Conservation (phyloP, 2,113 vertebrate genomes). For the Pampusana beccarii region DNA sequence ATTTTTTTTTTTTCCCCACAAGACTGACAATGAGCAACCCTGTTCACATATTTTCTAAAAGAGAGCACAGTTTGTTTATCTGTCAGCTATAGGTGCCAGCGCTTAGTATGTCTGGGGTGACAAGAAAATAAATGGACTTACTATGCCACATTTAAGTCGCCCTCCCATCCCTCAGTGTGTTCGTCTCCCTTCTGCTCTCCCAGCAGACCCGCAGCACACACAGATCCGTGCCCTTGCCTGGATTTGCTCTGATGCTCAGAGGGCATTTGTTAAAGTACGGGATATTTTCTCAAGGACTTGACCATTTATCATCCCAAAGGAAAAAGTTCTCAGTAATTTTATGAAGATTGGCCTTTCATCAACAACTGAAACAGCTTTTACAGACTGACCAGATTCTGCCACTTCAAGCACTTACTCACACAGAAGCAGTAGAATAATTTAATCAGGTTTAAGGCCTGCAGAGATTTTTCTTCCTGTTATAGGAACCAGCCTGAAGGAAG, state of each 20-base stretch:
- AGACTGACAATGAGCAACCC: slow-evolving; percentile 47
- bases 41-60: slow-evolving; percentile 42
- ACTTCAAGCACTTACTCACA: slow-evolving; percentile 4
- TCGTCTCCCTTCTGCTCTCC: slow-evolving; percentile 2
- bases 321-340: not conserved
- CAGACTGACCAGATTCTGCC: not conserved
- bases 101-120: slow-evolving; percentile 36
- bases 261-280: not conserved
- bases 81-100: slow-evolving; percentile 48
- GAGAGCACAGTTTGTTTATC: slow-evolving; percentile 61
- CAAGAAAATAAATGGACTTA: slow-evolving; percentile 62
- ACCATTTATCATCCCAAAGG: not conserved
- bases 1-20: slow-evolving; percentile 15
- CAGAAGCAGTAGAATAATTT: not conserved
- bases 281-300: not conserved
- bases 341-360: not conserved
- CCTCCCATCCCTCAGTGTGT: not conserved
- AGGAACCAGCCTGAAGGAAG: not conserved
- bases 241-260: not conserved
- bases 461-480: not conserved
- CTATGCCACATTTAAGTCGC: slow-evolving; percentile 28
- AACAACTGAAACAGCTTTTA: not conserved
- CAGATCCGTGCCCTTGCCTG: not conserved
- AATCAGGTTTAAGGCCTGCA: not conserved
- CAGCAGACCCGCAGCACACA: not conserved